phyloP scores from a whole-genome alignment of 2,888 invertebrate species.

The Drosophila planitibia region DNA sequence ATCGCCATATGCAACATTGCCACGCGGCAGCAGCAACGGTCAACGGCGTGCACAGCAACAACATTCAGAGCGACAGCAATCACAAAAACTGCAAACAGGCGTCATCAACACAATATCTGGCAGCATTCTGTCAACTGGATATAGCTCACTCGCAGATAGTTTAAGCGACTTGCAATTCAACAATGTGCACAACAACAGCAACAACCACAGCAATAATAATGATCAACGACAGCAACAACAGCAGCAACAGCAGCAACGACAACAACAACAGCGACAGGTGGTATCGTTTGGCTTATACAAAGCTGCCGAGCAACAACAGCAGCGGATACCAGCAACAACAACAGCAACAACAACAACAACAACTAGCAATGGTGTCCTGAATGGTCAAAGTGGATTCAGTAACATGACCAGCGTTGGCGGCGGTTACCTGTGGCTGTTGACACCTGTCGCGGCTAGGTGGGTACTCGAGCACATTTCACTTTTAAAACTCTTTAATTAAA shows the following conservation, averaged over 20 bases:
- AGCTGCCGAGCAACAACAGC: constrained; percentile 8
- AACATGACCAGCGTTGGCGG: constrained; percentile 37
- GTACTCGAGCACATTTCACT: constrained; percentile 19
- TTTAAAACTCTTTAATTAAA: background rate
- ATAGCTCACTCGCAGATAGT: constrained; percentile 40
- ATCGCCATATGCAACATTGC: constrained; percentile 78
- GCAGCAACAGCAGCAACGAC: constrained; percentile 17
- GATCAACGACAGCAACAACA: constrained; percentile 19
- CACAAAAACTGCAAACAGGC: constrained; percentile 46
- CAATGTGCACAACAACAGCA: constrained; percentile 32
- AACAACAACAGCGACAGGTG: constrained; percentile 26
- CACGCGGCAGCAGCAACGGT: constrained; percentile 50
- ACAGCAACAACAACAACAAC: constrained; percentile 8
- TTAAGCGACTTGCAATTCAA: constrained; percentile 78
- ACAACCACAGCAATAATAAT: constrained; percentile 14
- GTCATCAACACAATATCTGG: constrained; percentile 84
- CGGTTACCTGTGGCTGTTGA: constrained; percentile 85
- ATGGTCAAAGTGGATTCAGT: constrained; percentile 16
- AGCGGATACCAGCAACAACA: constrained; percentile 11
- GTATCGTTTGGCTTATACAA: background rate
- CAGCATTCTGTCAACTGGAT: constrained; percentile 78
- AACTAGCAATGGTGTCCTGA: background rate
- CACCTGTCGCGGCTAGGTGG: constrained; percentile 86
- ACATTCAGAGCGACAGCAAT: constrained; percentile 13
- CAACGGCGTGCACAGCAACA: constrained; percentile 21